These are phyloP conservation scores for Dromiciops gliroides DNA, from an alignment of 2,113 vertebrate genomes.

Conservation along the genomic window DNA sequence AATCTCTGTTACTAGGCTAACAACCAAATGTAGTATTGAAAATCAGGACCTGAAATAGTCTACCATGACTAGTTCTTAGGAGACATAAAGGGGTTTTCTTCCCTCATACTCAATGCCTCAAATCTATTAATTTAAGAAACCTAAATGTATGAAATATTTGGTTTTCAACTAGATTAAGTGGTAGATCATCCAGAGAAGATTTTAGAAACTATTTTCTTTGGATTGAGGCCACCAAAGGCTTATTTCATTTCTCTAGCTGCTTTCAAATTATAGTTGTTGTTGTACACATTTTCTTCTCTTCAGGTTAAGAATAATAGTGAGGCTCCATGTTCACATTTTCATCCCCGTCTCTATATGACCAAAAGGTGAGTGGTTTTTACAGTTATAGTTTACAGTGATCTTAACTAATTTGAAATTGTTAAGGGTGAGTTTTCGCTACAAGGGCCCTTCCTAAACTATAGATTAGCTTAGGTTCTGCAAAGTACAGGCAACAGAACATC, in stretches of 20 bases:
- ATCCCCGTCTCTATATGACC: conserved; percentile 4
- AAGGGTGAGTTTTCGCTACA: conserved; percentile 25
- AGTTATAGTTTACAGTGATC: no score
- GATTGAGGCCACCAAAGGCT: conserved; percentile 49
- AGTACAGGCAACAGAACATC: no score
- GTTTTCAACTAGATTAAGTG: neutral
- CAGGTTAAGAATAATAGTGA: neutral
- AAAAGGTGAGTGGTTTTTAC: no score
- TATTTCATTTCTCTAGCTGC: conserved; percentile 67
- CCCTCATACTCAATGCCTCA: neutral
- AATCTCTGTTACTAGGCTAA: conserved; percentile 13
- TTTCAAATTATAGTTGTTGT: conserved; percentile 40
- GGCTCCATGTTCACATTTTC: conserved; percentile 32
- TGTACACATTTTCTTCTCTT: conserved; percentile 29
- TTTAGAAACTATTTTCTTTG: conserved; percentile 72
- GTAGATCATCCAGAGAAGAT: conserved; percentile 50
- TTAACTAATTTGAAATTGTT: no score
- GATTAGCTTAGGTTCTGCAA: conserved; percentile 43
- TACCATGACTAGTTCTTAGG: neutral
- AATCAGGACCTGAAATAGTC: neutral
- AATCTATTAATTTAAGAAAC: conserved; percentile 43
- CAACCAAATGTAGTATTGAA: neutral
- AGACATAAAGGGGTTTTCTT: conserved; percentile 12
- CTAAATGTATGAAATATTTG: neutral
- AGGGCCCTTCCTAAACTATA: conserved; percentile 1